Evolutionary conservation across 1,140 invertebrate species (phyloP).

Genomic region (Venturia canescens): DNA sequence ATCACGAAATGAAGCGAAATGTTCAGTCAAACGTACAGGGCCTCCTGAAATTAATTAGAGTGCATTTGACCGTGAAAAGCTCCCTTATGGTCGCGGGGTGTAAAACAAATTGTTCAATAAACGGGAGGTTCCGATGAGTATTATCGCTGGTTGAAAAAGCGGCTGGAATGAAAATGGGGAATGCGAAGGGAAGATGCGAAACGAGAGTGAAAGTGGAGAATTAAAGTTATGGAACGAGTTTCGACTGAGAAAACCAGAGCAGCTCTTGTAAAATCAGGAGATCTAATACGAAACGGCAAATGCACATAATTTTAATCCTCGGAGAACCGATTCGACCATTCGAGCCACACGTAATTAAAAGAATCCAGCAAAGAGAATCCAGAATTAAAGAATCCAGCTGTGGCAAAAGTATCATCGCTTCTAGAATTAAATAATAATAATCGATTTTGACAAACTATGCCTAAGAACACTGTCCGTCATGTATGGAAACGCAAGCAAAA

Average conservation of each 20-base stretch:
- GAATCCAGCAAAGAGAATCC: neutral
- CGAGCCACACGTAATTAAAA: conserved; percentile 9
- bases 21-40: neutral
- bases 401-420: neutral
- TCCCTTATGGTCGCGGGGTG: neutral
- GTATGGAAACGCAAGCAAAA: no score
- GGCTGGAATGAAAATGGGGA: neutral
- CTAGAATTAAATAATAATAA: no score
- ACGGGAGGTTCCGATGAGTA: neutral
- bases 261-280: conserved; percentile 8
- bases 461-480: no score
- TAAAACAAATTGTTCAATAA: conserved; percentile 25
- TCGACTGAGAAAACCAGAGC: neutral
- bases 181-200: neutral
- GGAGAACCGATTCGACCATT: neutral
- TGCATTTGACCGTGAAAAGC: conserved; percentile 9
- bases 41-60: conserved; percentile 18
- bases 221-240: neutral
- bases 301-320: conserved; percentile 50
- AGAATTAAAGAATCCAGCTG: neutral
- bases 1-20: neutral
- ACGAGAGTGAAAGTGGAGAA: neutral
- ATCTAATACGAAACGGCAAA: conserved; percentile 45
- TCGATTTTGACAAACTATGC: no score
- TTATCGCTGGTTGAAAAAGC: conserved; percentile 10